Percentiles rank a stretch among this genome's conserved stretches.
phyloP scores from a whole-genome alignment of 2,888 invertebrate species.

The Rhagonycha lutea region DNA sequence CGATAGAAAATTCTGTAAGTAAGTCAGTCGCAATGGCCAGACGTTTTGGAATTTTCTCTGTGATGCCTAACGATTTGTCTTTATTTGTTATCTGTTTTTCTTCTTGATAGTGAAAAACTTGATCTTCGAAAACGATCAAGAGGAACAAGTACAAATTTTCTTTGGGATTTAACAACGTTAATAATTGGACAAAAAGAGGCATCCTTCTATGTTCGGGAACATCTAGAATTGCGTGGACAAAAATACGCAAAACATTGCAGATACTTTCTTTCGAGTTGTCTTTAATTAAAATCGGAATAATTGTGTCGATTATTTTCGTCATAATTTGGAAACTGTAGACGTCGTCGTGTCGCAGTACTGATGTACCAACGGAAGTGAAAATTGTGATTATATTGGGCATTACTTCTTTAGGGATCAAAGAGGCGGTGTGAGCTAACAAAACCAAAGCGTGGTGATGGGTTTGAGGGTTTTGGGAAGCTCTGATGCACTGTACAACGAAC shows the following conservation, averaged over 20 bases:
- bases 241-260: conserved; percentile 77
- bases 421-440: conserved; percentile 78
- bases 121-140: conserved; percentile 71
- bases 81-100: conserved; percentile 52
- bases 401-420: conserved; percentile 80
- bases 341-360: conserved; percentile 90
- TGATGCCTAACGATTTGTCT: conserved; percentile 36
- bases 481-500: conserved; percentile 82
- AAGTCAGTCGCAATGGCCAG: conserved; percentile 72
- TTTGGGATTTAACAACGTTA: conserved; percentile 70
- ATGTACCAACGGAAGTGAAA: conserved; percentile 97
- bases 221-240: conserved; percentile 87
- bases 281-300: conserved; percentile 77
- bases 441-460: conserved; percentile 93
- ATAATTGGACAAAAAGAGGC: conserved; percentile 77
- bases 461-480: conserved; percentile 87
- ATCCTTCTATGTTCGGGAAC: conserved; percentile 90
- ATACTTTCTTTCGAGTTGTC: conserved; percentile 51
- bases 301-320: conserved; percentile 83
- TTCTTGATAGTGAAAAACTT: conserved; percentile 64
- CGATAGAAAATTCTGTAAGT: conserved; percentile 67
- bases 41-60: conserved; percentile 59
- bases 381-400: conserved; percentile 94
- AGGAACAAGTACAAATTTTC: conserved; percentile 75
- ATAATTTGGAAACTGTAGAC: conserved; percentile 95